phyloP scores from a whole-genome alignment of 1,140 invertebrate species.

The Trichonephila clavata region DNA sequence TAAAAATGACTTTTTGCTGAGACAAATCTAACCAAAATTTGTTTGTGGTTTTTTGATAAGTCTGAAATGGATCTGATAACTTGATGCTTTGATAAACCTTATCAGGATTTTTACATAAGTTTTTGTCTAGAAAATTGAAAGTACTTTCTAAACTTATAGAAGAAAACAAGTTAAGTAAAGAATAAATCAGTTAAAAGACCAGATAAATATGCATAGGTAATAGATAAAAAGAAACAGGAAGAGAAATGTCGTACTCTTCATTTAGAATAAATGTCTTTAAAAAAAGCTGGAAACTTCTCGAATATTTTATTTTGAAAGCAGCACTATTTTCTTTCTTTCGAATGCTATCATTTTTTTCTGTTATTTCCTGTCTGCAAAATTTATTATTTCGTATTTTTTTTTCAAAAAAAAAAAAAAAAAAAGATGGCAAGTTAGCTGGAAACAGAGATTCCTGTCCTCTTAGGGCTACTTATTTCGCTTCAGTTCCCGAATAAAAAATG shows the following conservation, averaged over 20 bases:
- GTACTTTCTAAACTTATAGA: no score
- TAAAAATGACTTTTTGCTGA: no score
- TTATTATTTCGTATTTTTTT: slow-evolving; percentile 53
- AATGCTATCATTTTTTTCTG: neutral
- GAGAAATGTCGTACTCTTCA: neutral
- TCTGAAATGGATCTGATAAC: no score
- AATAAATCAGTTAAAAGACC: neutral
- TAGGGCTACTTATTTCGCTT: slow-evolving; percentile 75
- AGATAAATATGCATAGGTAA: neutral
- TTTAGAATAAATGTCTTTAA: slow-evolving; percentile 32
- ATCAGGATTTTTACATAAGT: no score
- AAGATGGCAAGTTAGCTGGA: slow-evolving; percentile 73
- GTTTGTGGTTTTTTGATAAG: no score
- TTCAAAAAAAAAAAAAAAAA: neutral
- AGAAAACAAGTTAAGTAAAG: neutral
- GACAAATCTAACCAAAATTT: no score
- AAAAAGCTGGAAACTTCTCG: slow-evolving; percentile 21
- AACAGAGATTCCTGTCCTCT: slow-evolving; percentile 73
- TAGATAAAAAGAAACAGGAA: neutral
- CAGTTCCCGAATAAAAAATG: slow-evolving; percentile 58
- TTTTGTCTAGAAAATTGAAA: no score
- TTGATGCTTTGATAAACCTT: no score
- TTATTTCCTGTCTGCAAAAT: slow-evolving; percentile 23
- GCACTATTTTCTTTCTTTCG: slow-evolving; percentile 11
- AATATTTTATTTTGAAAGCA: slow-evolving; percentile 32